A percentile compares a stretch with the other conserved stretches of the same genome.
phyloP scores from a whole-genome alignment of 2,888 invertebrate genomes.

The Cepaea hortensis region DNA sequence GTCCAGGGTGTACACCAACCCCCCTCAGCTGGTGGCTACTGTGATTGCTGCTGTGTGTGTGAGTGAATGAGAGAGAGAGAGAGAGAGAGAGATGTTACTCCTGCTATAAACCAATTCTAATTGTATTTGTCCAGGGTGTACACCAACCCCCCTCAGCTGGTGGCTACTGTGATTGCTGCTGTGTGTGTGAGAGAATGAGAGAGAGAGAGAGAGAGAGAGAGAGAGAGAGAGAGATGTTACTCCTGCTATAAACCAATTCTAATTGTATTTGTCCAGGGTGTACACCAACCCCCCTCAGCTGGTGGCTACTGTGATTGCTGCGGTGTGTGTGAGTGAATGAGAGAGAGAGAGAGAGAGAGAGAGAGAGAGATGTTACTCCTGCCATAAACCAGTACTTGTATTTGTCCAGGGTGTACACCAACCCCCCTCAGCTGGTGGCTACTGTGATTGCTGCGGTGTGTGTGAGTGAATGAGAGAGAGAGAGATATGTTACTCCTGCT shows the following conservation, averaged over 20 bases:
- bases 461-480: conserved; percentile 49
- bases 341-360: no score
- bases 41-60: conserved; percentile 75
- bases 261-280: conserved; percentile 61
- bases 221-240: no score
- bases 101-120: no score
- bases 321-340: conserved; percentile 70
- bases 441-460: conserved; percentile 75
- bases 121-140: conserved; percentile 67
- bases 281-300: conserved; percentile 73
- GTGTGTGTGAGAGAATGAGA: conserved; percentile 67
- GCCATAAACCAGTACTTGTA: no score
- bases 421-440: conserved; percentile 73
- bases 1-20: conserved; percentile 71
- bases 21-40: conserved; percentile 72
- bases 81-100: no score
- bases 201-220: no score
- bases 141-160: conserved; percentile 71
- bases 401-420: conserved; percentile 69
- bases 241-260: no score
- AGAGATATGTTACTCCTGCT: no score
- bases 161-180: conserved; percentile 73
- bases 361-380: no score
- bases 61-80: no score
- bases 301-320: conserved; percentile 73